Conservation (phyloP, 2,113 vertebrate genomes). For the Mandrillus leucophaeus region DNA sequence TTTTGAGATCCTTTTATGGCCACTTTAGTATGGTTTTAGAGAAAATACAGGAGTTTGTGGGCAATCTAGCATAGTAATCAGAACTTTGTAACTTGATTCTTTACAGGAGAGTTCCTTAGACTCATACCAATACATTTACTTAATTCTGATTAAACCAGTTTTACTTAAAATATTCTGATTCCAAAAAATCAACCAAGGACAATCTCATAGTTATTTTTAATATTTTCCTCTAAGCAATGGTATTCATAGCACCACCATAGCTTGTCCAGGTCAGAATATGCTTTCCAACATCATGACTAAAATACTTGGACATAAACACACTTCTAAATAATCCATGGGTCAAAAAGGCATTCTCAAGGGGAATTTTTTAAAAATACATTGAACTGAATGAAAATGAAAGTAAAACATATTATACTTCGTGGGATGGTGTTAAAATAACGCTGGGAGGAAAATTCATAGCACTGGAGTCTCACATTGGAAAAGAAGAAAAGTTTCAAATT, state of each 20-base stretch:
- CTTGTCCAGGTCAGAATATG: background rate
- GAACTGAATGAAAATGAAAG: background rate
- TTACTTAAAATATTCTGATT: background rate
- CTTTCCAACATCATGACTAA: background rate
- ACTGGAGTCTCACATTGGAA: background rate
- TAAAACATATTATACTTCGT: background rate
- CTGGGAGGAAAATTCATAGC: background rate
- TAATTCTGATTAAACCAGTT: background rate
- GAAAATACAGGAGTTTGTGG: background rate
- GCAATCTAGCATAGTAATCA: background rate
- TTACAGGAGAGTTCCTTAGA: background rate
- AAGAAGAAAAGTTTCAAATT: constrained; percentile 2
- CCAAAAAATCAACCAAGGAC: background rate
- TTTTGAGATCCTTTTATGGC: background rate
- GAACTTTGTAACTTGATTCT: background rate
- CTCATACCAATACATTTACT: background rate
- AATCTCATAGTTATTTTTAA: background rate
- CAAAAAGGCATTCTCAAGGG: background rate
- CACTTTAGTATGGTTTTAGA: background rate
- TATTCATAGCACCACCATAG: background rate
- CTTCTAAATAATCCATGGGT: background rate
- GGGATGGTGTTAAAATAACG: background rate
- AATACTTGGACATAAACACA: background rate
- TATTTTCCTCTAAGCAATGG: background rate
- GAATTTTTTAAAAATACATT: background rate